Evolutionary conservation across 2,888 invertebrate genomes (phyloP), one percentile per base, ranked within the genome.

Genomic region (Pterostichus madidus): DNA sequence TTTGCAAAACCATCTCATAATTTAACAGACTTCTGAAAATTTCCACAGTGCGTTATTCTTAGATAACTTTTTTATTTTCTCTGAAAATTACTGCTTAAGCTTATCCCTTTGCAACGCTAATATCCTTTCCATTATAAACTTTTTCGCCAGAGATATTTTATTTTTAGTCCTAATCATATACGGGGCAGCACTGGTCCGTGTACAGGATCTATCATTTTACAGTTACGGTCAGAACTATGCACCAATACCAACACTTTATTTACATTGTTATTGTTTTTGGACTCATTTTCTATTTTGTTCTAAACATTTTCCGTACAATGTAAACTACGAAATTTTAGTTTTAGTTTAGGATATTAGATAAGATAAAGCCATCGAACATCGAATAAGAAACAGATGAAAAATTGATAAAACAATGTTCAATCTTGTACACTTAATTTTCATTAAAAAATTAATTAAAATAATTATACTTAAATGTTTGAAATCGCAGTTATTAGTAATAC

Each of bases 11-110:
- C 49, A 49, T 75, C 46, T 75, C 49, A 75, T 75, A 49, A 75
- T 75, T 75, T 75, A 75, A 49, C n/a, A 73, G 49, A 56, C 53
- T 32, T 77, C 77, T 15, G 53, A 77, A 77, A 59, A 56, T 39
- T 32, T 75, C 31, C 52, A 49, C 49, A 5, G 75, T 32, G 8
- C 8, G 53, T 53, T 39, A 53, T 53, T 53, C 17, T 0, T 24
- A n/a, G 46, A 73, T 73, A 44, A 73, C 44, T 44, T 73, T 73
- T 73, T 31, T 39, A 44, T 73, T 35, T 35, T 46, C 17, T 24
- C 5, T 24, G 17, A 61, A 61, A 24, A 61, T 32, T 61, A 61
- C 61, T 61, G 61, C 31, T 24, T 24, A 24, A 2, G 24, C 24
- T 24, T 24, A 13, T 59, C 59, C 11, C 61, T 15, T 53, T 61